phyloP scores from a whole-genome alignment of 2,888 invertebrate genomes.

The Pecten maximus region DNA sequence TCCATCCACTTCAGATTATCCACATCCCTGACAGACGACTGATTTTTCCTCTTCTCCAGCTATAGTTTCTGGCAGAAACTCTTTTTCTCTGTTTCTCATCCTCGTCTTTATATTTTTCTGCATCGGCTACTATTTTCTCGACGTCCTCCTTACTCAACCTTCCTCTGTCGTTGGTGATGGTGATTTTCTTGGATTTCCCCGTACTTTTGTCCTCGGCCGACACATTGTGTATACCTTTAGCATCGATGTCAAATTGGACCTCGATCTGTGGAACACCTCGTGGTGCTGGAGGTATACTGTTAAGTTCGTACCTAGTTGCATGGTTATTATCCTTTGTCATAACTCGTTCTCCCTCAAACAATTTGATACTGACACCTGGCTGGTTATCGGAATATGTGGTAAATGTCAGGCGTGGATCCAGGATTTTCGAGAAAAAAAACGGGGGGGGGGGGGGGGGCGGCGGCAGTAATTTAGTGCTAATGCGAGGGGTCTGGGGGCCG shows the following conservation, averaged over 20 bases:
- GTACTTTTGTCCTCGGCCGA: too few species aligned
- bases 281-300: slow-evolving; percentile 78
- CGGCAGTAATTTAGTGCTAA: too few species aligned
- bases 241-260: too few species aligned
- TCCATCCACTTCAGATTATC: slow-evolving; percentile 92
- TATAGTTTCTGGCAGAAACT: slow-evolving; percentile 68
- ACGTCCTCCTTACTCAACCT: slow-evolving; percentile 92
- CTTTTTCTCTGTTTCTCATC: slow-evolving; percentile 75
- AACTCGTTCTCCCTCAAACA: slow-evolving; percentile 95
- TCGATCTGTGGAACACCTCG: too few species aligned
- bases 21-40: slow-evolving; percentile 84
- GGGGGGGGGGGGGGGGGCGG: too few species aligned
- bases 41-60: slow-evolving; percentile 89
- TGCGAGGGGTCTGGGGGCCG: too few species aligned
- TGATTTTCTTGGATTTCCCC: too few species aligned
- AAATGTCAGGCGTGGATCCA: slow-evolving; percentile 85
- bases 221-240: too few species aligned
- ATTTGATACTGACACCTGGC: slow-evolving; percentile 82
- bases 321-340: slow-evolving; percentile 96
- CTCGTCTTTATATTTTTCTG: slow-evolving; percentile 74
- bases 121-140: slow-evolving; percentile 86
- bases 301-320: slow-evolving; percentile 75
- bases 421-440: too few species aligned
- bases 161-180: slow-evolving; percentile 93
- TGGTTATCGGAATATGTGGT: slow-evolving; percentile 96